Evolutionary conservation across 2,113 vertebrate species (phyloP), one percentile per base, ranked within the genome.

Genomic region (Aramus guarauna): DNA sequence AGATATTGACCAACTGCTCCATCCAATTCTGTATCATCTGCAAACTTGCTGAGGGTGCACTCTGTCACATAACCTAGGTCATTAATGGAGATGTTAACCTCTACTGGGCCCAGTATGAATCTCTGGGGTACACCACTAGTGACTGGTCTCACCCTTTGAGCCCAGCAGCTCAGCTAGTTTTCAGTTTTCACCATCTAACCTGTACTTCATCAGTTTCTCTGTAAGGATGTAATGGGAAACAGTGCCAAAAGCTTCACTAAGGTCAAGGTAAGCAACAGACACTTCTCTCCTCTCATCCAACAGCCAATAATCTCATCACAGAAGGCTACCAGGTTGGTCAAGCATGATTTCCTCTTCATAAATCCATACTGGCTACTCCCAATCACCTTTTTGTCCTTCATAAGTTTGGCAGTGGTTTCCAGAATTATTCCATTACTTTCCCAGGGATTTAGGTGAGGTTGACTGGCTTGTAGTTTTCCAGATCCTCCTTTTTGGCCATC

Each of bases 71-170:
- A 56, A 39, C 20, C 30, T 41, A 27, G 59, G 10, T 11, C 30
- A 12, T 34, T 14, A 20, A 39, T 4, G 37, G 52, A 71, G 37
- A 48, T 12, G 4, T n/a, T 23, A 80, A 62, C 34, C 39, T 30
- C 15, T 43, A 12, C 37, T 18, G 34, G 17, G 15, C 24, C 19
- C 72, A 29, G 22, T 17, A 20, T 53, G 0, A 0, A 12, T 24
- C 45, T 27, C 53, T 36, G 36, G 59, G 9, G 5, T 84, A 24
- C 12, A 43, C 8, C 30, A 36, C n/a, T 32, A 36, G 43, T 6
- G n/a, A 43, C 29, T 18, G 12, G 9, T 52, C 24, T 88, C 81
- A 37, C 18, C 5, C 53, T 81, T 1, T 58, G 12, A 88, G 52
- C 30, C 34, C 64, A 69, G 45, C 9, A 69, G 24, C 50, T 81